These are phyloP conservation scores for Zele albiditarsus DNA, from an alignment of 2,888 invertebrate species.

Conservation along the genomic window DNA sequence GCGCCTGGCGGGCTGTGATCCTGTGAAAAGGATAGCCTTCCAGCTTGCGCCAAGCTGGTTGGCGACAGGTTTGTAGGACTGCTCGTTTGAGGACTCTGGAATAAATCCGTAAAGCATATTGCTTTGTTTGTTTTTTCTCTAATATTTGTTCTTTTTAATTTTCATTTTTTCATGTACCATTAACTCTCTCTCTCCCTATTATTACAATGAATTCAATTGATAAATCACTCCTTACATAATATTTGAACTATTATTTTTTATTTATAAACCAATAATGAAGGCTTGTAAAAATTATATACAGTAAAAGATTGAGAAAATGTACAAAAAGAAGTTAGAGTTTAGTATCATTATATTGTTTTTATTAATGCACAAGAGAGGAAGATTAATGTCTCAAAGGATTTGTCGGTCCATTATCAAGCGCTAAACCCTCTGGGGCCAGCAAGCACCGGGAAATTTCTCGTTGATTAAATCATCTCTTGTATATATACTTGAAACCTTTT, in stretches of 20 bases:
- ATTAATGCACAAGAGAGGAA: background rate
- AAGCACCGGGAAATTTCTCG: slow-evolving; percentile 9
- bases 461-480: slow-evolving; percentile 12
- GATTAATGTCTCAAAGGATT: background rate
- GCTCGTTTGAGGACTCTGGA: slow-evolving; percentile 80
- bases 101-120: slow-evolving; percentile 64
- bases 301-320: background rate
- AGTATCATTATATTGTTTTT: background rate
- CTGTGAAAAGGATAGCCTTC: slow-evolving; percentile 72
- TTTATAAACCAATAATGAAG: background rate
- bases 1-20: slow-evolving; percentile 69
- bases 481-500: slow-evolving; percentile 6
- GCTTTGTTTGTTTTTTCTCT: slow-evolving; percentile 37
- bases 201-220: background rate
- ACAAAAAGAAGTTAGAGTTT: background rate
- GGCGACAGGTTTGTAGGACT: slow-evolving; percentile 83
- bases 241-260: no score
- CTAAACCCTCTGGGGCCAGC: background rate
- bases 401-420: background rate
- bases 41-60: slow-evolving; percentile 77
- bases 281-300: background rate
- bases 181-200: background rate
- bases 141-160: background rate
- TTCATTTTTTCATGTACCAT: background rate
- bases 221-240: background rate